Base-by-base conservation (phyloP, 35 echinoderm and acorn worm genomes). In the Patiria miniata region DNA sequence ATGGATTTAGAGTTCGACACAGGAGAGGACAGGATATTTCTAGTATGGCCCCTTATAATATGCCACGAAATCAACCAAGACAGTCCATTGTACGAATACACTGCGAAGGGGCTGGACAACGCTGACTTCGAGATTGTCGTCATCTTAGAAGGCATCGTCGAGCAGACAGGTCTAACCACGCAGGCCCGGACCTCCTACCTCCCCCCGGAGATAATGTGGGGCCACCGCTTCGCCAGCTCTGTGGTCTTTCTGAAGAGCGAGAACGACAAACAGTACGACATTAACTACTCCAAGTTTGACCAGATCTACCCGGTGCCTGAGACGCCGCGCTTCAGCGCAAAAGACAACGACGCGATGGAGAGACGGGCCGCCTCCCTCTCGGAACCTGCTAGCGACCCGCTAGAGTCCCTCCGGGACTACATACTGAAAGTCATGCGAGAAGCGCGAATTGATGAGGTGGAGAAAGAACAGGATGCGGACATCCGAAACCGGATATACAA, bases 81-180 rank as follows among this genome's bases (percentile, higher is more conserved):
- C 19, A 99, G 96, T 81, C 96, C 96, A 29, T 55, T 99, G 5
- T 99, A 95, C 87, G 90, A 94, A 26, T 87, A 92, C 82, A 89
- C 89, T 55, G 83, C 93, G 2, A 79, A 83, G 53, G 87, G 81
- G 17, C 79, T 99, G 14, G 81, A 91, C 8, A 82, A 79, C n/a
- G 96, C 93, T 53, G 96, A 99, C 76, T 99, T 99, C 94, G 96
- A 99, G 83, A 87, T 99, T 54, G 93, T 99, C 0, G 90, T 99
- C 15, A 87, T 99, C 51, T 81, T 99, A 15, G 96, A 99, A 79
- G 96, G 96, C 2, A 90, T 99, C 8, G 96, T 99, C 10, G 96
- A 99, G 52, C 89, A 94, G 79, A 99, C 96, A 4, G 96, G 96
- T 38, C 83, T 99, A 16, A 99, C 96, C 8, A 99, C 96, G 23